Evolutionary conservation across 2,888 invertebrate species (phyloP).

Genomic region (Harpagoxenus sublaevis): DNA sequence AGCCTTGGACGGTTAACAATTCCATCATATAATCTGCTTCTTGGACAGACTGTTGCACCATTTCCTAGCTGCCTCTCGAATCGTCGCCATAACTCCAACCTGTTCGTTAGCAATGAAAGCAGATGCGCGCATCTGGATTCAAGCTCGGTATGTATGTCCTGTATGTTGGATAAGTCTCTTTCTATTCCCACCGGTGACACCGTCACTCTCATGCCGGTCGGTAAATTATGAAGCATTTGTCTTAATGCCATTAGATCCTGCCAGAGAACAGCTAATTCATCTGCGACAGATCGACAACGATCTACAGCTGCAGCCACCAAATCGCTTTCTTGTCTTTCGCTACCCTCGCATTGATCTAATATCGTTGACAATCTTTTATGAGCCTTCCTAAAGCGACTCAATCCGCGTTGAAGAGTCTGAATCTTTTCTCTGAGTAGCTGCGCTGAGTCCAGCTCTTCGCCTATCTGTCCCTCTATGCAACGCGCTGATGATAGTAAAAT

Average conservation of each 20-base stretch:
- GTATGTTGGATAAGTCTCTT: conserved; percentile 91
- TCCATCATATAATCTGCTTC: conserved; percentile 97
- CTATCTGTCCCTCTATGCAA: conserved; percentile 90
- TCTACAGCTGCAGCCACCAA: conserved; percentile 92
- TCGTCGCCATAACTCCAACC: conserved; percentile 91
- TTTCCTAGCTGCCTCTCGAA: conserved; percentile 93
- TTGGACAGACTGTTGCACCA: conserved; percentile 93
- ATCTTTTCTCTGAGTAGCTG: conserved; percentile 92
- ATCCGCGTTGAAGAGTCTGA: conserved; percentile 91
- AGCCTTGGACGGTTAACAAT: conserved; percentile 93
- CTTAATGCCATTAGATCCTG: conserved; percentile 92
- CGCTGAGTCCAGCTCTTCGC: conserved; percentile 93
- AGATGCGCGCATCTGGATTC: conserved; percentile 91
- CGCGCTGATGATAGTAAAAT: conserved; percentile 91
- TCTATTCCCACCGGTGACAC: conserved; percentile 93
- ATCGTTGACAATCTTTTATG: conserved; percentile 88
- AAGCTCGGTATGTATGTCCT: conserved; percentile 92
- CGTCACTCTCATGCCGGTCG: conserved; percentile 91
- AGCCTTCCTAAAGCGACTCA: conserved; percentile 90
- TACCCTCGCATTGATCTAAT: conserved; percentile 91
- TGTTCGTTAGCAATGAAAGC: conserved; percentile 89
- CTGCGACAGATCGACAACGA: conserved; percentile 91
- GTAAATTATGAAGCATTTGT: conserved; percentile 92
- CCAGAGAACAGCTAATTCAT: conserved; percentile 92
- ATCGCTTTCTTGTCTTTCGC: conserved; percentile 92